Percentiles rank a stretch among this genome's conserved stretches.
Conservation (phyloP, 2,888 invertebrate species). For the Argyresthia albistria region DNA sequence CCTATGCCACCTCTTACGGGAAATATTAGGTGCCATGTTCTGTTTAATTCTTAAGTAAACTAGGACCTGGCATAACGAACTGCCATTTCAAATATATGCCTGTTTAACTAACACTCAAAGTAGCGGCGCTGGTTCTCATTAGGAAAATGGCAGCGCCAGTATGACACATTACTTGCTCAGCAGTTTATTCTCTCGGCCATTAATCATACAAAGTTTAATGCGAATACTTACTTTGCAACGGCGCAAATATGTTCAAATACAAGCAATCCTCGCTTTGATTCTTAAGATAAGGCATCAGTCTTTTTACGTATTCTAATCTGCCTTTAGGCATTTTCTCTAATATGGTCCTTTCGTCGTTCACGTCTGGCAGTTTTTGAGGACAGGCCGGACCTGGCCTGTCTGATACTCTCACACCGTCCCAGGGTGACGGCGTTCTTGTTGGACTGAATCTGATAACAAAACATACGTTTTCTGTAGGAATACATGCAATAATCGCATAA, state of each 20-base stretch:
- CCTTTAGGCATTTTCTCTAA: constrained; percentile 91
- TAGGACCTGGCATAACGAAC: too few relatives aligned
- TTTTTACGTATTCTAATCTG: constrained; percentile 89
- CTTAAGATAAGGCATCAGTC: constrained; percentile 90
- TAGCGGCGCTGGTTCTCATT: too few relatives aligned
- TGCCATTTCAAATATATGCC: too few relatives aligned
- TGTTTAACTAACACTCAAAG: too few relatives aligned
- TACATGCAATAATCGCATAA: too few relatives aligned
- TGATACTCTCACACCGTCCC: constrained; percentile 89
- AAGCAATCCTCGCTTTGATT: constrained; percentile 99
- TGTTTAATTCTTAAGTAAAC: too few relatives aligned
- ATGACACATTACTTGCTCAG: too few relatives aligned
- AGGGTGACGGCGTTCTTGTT: constrained; percentile 91
- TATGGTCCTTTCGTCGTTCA: constrained; percentile 86
- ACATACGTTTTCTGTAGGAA: background rate
- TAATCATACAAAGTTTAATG: too few relatives aligned
- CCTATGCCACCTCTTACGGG: too few relatives aligned
- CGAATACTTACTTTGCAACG: constrained; percentile 89
- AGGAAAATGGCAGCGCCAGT: too few relatives aligned
- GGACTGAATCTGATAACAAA: constrained; percentile 83
- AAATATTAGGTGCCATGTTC: too few relatives aligned
- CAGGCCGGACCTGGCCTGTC: constrained; percentile 90
- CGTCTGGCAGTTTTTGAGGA: constrained; percentile 90
- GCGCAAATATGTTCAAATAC: constrained; percentile 97
- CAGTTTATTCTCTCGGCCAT: too few relatives aligned